Conservation (phyloP, 2,797 vertebrate genomes). For the Pristis pectinata region DNA sequence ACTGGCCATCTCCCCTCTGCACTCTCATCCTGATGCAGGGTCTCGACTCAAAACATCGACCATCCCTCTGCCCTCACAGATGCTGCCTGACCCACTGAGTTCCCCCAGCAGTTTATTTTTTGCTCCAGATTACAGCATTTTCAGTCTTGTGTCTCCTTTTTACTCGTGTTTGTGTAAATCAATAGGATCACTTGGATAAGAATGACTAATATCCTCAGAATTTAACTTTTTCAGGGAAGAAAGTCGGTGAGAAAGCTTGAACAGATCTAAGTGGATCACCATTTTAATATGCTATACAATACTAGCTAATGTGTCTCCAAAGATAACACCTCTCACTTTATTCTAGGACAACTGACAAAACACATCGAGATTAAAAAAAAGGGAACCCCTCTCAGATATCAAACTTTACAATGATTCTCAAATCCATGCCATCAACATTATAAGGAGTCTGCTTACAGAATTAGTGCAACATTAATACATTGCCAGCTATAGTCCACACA, state of each 20-base stretch:
- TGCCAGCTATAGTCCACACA: neutral
- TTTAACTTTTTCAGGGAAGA: neutral
- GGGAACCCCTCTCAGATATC: neutral
- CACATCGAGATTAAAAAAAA: neutral
- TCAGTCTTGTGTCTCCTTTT: no score
- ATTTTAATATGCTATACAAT: neutral
- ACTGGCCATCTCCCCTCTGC: no score
- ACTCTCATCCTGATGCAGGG: no score
- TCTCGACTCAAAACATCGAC: no score
- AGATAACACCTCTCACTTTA: neutral
- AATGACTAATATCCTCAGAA: neutral
- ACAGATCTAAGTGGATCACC: no score
- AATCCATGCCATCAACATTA: neutral
- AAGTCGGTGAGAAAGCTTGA: neutral
- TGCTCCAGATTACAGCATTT: no score
- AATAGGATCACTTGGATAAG: neutral
- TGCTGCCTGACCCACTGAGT: no score
- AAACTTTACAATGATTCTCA: neutral
- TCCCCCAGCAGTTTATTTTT: no score
- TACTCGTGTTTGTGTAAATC: no score
- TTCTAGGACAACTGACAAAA: neutral
- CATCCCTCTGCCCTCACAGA: no score
- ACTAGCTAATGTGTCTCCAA: neutral
- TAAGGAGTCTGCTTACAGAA: neutral
- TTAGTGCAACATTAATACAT: neutral